Base-by-base conservation (phyloP, 2,797 vertebrate genomes). In the Neoniphon sammara region DNA sequence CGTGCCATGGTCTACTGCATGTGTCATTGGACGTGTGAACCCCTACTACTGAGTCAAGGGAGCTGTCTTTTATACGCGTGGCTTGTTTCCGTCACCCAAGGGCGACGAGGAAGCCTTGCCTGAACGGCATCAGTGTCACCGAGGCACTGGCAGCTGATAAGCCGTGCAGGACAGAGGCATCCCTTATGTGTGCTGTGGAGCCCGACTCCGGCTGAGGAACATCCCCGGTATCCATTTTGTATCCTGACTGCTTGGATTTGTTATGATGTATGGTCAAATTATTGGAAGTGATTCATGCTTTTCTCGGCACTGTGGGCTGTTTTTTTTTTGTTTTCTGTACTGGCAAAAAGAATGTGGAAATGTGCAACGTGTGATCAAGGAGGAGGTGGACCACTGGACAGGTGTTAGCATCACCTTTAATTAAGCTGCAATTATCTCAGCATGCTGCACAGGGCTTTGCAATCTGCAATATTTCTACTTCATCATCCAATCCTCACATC, bases 111-210 rank as follows among this genome's bases (percentile, higher is more conserved):
- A 84, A 73, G 83, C 80, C 71, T 86, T 66, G 27, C 52, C 3
- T 2, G 44, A 77, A 86, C 25, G 25, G 80, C 74, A 66, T 87
- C 77, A 77, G 77, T 70, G 73, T 75, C 78, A 20, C 57, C 18
- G 54, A 56, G 20, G 31, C 57, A 39, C 53, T 70, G 74, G 83
- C 60, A 73, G 78, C 74, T 59, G 77, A 77, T 70, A 73, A 63
- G 65, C 54, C 72, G 70, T 76, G 64, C 72, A 64, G 52, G 57
- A 54, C 68, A 69, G 31, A 74, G 59, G 68, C 64, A 66, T 72
- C 58, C 72, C 78, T 36, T 52, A 10, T 55, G 62, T 60, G 50
- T 68, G 71, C 34, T 53, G 21, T 56, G 34, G 46, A 73, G 55
- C 21, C 71, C 34, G 57, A 61, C 46, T 50, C 17, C 20, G 31